Conservation (phyloP, 1,140 invertebrate genomes). For the Phthorimaea operculella region DNA sequence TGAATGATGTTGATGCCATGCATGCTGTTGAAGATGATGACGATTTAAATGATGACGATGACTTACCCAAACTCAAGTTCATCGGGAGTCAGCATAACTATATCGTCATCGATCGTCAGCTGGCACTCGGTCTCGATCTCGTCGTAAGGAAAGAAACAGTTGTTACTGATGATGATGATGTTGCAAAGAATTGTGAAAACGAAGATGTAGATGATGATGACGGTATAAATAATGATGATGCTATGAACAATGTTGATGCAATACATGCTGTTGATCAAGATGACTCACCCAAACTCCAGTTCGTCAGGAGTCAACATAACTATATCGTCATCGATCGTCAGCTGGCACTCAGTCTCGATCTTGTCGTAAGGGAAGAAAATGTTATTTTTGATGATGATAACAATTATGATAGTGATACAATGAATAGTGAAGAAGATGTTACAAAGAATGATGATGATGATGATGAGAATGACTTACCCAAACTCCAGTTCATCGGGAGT, state of each 20-base stretch:
- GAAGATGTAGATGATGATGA: too few relatives aligned
- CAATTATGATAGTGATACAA: too few relatives aligned
- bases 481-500: constrained; percentile 94
- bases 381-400: constrained; percentile 77
- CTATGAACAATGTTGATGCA: too few relatives aligned
- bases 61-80: constrained; percentile 92
- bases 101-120: constrained; percentile 93
- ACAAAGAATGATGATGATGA: too few relatives aligned
- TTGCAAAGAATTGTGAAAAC: too few relatives aligned
- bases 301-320: constrained; percentile 92
- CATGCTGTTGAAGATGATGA: too few relatives aligned
- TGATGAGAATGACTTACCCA: constrained; percentile 72
- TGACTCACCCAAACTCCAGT: constrained; percentile 87
- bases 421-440: too few relatives aligned
- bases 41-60: too few relatives aligned
- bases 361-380: constrained; percentile 88
- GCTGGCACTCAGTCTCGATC: constrained; percentile 88
- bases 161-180: too few relatives aligned
- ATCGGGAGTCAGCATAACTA: constrained; percentile 92
- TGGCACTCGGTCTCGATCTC: constrained; percentile 95
- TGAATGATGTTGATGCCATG: too few relatives aligned
- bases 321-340: constrained; percentile 91
- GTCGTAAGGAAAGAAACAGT: constrained; percentile 91
- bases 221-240: too few relatives aligned
- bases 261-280: too few relatives aligned